phyloP scores from a whole-genome alignment of 2,113 vertebrate genomes.

The Aptenodytes patagonicus region DNA sequence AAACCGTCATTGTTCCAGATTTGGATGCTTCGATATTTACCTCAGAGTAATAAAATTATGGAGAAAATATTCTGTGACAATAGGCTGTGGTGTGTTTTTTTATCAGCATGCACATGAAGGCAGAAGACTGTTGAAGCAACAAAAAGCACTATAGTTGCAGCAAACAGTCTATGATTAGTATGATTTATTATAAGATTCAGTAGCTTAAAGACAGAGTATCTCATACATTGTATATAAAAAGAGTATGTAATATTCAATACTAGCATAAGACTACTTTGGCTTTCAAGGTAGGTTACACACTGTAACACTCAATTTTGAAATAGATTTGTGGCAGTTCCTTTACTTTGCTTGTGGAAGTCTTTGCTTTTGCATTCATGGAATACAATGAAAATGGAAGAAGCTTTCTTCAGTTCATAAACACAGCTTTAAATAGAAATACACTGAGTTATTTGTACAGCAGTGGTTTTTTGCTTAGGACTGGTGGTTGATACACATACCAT shows the following conservation, averaged over 20 bases:
- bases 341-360: neutral
- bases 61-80: neutral
- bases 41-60: neutral
- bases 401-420: neutral
- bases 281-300: neutral
- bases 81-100: neutral
- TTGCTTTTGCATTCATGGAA: neutral
- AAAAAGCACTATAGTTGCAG: neutral
- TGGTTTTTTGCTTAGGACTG: neutral
- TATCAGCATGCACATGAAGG: neutral
- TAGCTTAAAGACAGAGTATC: neutral
- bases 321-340: neutral
- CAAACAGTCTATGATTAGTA: neutral
- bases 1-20: neutral
- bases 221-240: neutral
- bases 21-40: neutral
- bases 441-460: neutral
- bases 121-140: neutral
- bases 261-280: neutral
- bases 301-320: neutral
- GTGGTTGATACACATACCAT: neutral
- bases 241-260: neutral
- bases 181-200: neutral
- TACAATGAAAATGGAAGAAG: neutral
- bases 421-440: neutral